Evolutionary conservation across 2,797 vertebrate genomes (phyloP).

Genomic region (Anguilla pacifica): DNA sequence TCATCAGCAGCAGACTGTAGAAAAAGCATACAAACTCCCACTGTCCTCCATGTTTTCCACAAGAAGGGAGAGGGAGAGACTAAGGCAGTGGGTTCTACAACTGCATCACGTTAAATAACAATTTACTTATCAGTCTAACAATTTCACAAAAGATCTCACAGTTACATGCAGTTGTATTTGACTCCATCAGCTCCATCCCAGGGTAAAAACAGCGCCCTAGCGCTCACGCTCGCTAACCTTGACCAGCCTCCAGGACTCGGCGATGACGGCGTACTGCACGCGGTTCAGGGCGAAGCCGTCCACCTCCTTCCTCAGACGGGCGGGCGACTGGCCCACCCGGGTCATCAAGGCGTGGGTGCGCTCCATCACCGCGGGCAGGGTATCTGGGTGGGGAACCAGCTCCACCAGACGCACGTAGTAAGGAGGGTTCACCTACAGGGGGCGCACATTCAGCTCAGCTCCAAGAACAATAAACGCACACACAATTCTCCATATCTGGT

Average conservation of each 20-base stretch:
- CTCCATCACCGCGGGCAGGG: conserved; percentile 74
- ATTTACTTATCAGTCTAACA: background rate
- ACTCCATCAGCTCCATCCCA: background rate
- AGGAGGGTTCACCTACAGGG: conserved; percentile 89
- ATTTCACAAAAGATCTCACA: background rate
- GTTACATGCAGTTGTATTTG: background rate
- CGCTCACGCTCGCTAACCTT: conserved; percentile 68
- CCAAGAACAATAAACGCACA: background rate
- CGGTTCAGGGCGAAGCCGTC: conserved; percentile 93
- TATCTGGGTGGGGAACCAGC: conserved; percentile 93
- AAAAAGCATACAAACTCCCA: background rate
- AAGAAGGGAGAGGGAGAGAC: background rate
- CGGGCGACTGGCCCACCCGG: conserved; percentile 86
- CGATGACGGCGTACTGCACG: conserved; percentile 90
- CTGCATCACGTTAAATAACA: background rate
- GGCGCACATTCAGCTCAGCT: background rate
- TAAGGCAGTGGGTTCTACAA: background rate
- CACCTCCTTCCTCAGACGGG: conserved; percentile 83
- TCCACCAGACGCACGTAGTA: conserved; percentile 92
- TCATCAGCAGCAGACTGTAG: background rate
- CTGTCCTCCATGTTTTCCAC: too few species aligned
- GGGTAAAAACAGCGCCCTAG: too few species aligned
- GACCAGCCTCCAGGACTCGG: conserved; percentile 94
- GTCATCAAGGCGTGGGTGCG: conserved; percentile 82
- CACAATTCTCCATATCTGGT: background rate